Evolutionary conservation across 2,797 vertebrate species (phyloP).

Genomic region (Pogonophryne albipinna): DNA sequence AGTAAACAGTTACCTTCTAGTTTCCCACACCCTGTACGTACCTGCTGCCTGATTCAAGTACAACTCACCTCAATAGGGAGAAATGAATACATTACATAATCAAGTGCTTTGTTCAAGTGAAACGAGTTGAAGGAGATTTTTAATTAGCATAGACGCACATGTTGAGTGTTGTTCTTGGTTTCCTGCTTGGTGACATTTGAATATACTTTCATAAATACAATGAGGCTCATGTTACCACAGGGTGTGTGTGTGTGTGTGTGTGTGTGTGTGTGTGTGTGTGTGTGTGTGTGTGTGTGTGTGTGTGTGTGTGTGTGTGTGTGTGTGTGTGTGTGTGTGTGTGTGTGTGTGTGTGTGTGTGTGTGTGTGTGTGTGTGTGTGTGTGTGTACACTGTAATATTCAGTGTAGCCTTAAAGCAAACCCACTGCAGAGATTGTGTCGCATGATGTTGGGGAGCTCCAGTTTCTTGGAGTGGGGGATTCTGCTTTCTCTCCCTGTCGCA

Average conservation of each 20-base stretch:
- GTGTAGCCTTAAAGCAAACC: constrained; percentile 49
- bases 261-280: too few species aligned
- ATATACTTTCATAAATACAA: constrained; percentile 57
- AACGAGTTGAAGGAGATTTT: not conserved
- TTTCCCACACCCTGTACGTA: constrained; percentile 27
- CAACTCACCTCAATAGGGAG: too few species aligned
- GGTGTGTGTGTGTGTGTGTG: too few species aligned
- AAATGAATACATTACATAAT: not conserved
- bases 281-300: too few species aligned
- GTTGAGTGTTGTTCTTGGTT: not conserved
- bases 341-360: too few species aligned
- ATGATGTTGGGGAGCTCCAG: constrained; percentile 66
- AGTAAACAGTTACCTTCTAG: constrained; percentile 31
- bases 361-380: too few species aligned
- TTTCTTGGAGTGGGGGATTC: constrained; percentile 67
- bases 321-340: too few species aligned
- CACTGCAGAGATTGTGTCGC: constrained; percentile 75
- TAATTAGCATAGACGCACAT: not conserved
- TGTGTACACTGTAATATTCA: constrained; percentile 10
- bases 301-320: too few species aligned
- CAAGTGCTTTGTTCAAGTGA: not conserved
- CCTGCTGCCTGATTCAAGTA: too few species aligned
- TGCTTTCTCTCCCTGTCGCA: constrained; percentile 78
- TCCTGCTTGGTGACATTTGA: constrained; percentile 23
- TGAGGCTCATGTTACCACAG: constrained; percentile 51